Conservation (phyloP, 2,888 invertebrate genomes). For the Andricus quercusramuli region DNA sequence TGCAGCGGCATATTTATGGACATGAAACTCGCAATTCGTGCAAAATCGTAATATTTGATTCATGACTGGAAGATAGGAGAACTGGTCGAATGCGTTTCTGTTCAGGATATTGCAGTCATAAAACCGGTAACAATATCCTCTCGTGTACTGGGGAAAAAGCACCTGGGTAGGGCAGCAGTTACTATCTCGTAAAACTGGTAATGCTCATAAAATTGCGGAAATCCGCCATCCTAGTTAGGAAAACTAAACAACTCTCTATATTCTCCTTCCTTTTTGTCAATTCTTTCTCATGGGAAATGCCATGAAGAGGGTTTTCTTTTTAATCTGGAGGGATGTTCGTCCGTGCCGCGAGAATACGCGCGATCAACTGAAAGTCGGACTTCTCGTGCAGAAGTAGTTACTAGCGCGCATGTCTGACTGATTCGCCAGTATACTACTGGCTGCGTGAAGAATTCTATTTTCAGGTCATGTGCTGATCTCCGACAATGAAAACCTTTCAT, state of each 20-base stretch:
- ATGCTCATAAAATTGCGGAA: not conserved
- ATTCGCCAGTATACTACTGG: slow-evolving; percentile 61
- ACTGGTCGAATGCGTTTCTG: not conserved
- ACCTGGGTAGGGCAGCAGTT: slow-evolving; percentile 1
- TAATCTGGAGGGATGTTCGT: slow-evolving; percentile 41
- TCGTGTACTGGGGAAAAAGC: not conserved
- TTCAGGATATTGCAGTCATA: slow-evolving; percentile 1
- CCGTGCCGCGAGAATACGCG: slow-evolving; percentile 64
- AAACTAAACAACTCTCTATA: not conserved
- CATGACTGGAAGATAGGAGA: not conserved
- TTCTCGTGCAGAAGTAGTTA: slow-evolving; percentile 47
- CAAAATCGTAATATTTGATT: slow-evolving; percentile 1
- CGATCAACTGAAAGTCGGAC: slow-evolving; percentile 66
- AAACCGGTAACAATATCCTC: slow-evolving; percentile 6
- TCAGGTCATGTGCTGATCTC: slow-evolving; percentile 55
- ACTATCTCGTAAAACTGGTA: slow-evolving; percentile 19
- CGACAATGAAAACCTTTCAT: slow-evolving; percentile 51
- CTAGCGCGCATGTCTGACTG: slow-evolving; percentile 69
- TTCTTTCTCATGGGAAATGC: not conserved
- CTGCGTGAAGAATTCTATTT: slow-evolving; percentile 53
- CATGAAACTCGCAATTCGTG: not conserved
- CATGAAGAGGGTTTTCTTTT: not conserved
- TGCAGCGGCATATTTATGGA: not conserved
- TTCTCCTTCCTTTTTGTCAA: not conserved
- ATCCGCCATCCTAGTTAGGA: not conserved